Conservation (phyloP, 2,113 vertebrate species). For the Cynocephalus volans region DNA sequence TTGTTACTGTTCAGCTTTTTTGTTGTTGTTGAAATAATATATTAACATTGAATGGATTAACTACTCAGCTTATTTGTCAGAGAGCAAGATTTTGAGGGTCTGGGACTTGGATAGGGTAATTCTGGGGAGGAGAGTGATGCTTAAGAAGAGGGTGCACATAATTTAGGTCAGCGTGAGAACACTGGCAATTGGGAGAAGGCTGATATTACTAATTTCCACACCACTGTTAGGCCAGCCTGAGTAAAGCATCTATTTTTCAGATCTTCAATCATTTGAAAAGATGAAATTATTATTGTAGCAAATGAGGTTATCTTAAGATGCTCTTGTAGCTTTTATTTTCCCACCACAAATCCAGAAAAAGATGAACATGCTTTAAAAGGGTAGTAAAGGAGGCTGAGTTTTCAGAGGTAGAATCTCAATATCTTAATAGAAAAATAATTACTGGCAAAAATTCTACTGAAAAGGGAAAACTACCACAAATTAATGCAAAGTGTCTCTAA, state of each 20-base stretch:
- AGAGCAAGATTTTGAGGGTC: not conserved
- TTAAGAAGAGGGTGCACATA: too few species aligned
- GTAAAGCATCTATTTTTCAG: not conserved
- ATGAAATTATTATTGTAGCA: not conserved
- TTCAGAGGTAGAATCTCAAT: not conserved
- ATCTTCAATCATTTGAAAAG: conserved; percentile 18
- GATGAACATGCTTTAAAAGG: not conserved
- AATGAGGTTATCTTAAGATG: not conserved
- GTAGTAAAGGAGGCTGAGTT: not conserved
- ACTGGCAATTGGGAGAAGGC: not conserved
- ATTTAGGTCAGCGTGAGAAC: not conserved
- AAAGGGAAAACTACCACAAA: not conserved
- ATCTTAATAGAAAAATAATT: conserved; percentile 48
- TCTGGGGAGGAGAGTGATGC: not conserved
- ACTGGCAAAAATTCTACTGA: not conserved
- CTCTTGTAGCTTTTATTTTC: not conserved
- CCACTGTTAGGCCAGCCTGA: not conserved
- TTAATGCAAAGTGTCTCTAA: not conserved
- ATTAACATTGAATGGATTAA: not conserved
- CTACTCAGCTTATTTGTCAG: not conserved
- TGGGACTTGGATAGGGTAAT: not conserved
- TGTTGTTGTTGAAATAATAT: not conserved
- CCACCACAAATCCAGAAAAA: not conserved
- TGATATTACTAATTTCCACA: not conserved
- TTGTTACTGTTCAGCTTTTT: not conserved